Conservation (phyloP, 1,140 invertebrate species). For the Cydia strobilella region DNA sequence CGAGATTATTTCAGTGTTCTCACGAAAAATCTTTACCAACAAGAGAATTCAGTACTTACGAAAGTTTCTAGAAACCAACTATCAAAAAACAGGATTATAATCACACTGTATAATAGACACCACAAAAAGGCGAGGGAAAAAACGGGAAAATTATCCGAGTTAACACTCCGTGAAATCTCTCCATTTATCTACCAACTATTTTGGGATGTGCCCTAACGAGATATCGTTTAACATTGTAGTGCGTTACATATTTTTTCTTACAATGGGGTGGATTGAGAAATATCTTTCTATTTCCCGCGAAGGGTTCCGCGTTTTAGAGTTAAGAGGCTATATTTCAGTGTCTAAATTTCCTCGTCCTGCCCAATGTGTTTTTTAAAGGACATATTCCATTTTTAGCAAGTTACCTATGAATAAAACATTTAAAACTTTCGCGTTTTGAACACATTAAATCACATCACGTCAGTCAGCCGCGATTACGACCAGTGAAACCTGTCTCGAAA, state of each 20-base stretch:
- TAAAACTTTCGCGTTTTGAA: too few species aligned
- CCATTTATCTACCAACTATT: conserved; percentile 11
- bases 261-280: conserved; percentile 1
- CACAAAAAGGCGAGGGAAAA: conserved; percentile 5
- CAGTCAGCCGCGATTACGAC: too few species aligned
- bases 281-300: not conserved
- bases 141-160: conserved; percentile 13
- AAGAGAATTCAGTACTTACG: too few species aligned
- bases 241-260: conserved; percentile 14
- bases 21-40: too few species aligned
- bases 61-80: too few species aligned
- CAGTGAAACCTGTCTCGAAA: too few species aligned
- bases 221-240: conserved; percentile 15
- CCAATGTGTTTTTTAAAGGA: too few species aligned
- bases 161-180: conserved; percentile 11
- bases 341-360: too few species aligned
- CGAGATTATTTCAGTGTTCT: too few species aligned
- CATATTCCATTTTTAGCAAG: too few species aligned
- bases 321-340: not conserved
- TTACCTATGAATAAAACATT: too few species aligned
- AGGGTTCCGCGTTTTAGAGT: not conserved
- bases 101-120: not conserved
- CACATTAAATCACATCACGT: too few species aligned
- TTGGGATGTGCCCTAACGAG: conserved; percentile 11
- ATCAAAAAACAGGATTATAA: not conserved